A percentile compares a stretch with the other conserved stretches of the same genome.
Evolutionary conservation across 2,888 invertebrate genomes (phyloP).

Genomic region (Azorinus chamasolen): DNA sequence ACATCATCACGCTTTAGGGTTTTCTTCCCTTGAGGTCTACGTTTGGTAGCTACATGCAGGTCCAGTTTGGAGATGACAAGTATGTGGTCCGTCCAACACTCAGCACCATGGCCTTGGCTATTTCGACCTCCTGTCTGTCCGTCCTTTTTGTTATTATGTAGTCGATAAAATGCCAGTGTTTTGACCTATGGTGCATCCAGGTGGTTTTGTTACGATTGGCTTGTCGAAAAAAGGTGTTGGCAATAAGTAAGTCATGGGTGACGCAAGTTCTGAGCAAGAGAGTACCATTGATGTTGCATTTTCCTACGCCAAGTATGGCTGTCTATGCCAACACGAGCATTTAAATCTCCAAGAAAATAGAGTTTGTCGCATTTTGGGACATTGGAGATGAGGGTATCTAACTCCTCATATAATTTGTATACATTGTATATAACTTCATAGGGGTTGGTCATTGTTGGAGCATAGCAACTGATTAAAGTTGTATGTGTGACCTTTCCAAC

Average conservation of each 20-base stretch:
- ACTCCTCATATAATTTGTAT: constrained; percentile 15
- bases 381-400: not conserved
- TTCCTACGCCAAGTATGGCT: constrained; percentile 3
- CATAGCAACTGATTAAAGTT: constrained; percentile 8
- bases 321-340: constrained; percentile 29
- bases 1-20: not conserved
- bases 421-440: constrained; percentile 3
- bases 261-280: not conserved
- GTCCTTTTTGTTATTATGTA: not conserved
- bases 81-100: constrained; percentile 18
- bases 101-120: no score
- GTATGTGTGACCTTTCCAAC: not conserved
- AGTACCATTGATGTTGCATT: not conserved
- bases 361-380: constrained; percentile 9
- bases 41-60: constrained; percentile 1
- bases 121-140: constrained; percentile 5
- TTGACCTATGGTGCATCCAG: not conserved
- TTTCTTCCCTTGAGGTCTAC: constrained; percentile 19
- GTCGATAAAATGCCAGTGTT: no score
- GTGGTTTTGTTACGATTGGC: not conserved
- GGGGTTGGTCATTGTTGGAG: constrained; percentile 16
- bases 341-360: constrained; percentile 26
- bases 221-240: not conserved
- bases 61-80: constrained; percentile 31
- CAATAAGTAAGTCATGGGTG: not conserved